phyloP scores from a whole-genome alignment of 1,140 invertebrate genomes.

The Drosophila ohnishii region DNA sequence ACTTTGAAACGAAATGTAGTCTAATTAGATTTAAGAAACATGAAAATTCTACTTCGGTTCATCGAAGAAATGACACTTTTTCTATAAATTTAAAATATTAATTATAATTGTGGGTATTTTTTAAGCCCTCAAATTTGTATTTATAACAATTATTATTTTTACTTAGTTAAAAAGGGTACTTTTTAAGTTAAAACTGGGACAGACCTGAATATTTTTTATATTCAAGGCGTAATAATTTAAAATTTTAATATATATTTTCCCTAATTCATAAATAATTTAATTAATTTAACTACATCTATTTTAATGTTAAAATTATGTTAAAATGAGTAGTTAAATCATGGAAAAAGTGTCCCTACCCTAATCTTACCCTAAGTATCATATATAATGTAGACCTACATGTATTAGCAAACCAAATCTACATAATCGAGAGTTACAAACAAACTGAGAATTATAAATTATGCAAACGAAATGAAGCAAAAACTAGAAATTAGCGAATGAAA shows the following conservation, averaged over 20 bases:
- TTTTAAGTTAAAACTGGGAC: too few species aligned
- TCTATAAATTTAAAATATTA: not conserved
- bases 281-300: not conserved
- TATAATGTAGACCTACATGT: slow-evolving; percentile 31
- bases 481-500: slow-evolving; percentile 5
- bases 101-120: not conserved
- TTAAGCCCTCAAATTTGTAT: too few species aligned
- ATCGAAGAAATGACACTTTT: slow-evolving; percentile 35
- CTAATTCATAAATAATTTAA: not conserved
- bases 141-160: too few species aligned
- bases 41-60: slow-evolving; percentile 24
- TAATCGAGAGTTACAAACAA: slow-evolving; percentile 31
- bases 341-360: slow-evolving; percentile 37
- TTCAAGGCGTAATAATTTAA: too few species aligned
- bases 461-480: slow-evolving; percentile 31
- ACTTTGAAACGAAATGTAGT: slow-evolving; percentile 25
- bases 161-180: too few species aligned
- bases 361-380: slow-evolving; percentile 39
- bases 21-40: slow-evolving; percentile 16
- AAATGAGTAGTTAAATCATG: too few species aligned
- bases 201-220: too few species aligned
- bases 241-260: not conserved
- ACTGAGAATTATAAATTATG: slow-evolving; percentile 41
- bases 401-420: slow-evolving; percentile 49
- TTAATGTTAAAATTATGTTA: not conserved